These are phyloP conservation scores for Euspilapteryx auroguttella DNA, from an alignment of 2,888 invertebrate genomes.

Conservation along the genomic window DNA sequence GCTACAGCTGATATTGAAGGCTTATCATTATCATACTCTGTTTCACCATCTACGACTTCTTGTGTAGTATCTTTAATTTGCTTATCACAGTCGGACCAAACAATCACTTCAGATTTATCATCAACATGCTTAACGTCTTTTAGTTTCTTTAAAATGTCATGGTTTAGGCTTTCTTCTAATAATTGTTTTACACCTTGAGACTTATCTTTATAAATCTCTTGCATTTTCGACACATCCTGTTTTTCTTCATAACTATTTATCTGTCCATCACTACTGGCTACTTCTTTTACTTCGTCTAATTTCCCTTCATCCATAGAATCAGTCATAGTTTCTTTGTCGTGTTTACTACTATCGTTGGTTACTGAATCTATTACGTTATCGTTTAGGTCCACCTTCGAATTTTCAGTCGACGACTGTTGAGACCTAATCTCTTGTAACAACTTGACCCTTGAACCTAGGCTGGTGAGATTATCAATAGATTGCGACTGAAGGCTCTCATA, in stretches of 20 bases:
- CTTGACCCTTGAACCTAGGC: slow-evolving; percentile 36
- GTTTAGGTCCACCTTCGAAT: no score
- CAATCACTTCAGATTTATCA: slow-evolving; percentile 22
- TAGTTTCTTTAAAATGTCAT: slow-evolving; percentile 22
- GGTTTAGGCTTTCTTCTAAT: slow-evolving; percentile 15
- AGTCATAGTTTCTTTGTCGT: no score
- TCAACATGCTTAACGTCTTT: slow-evolving; percentile 26
- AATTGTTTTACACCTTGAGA: slow-evolving; percentile 9
- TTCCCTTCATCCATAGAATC: no score
- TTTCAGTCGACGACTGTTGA: no score
- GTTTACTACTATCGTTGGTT: no score
- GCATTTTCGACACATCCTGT: no score
- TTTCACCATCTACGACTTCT: slow-evolving; percentile 8
- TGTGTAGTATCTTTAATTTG: slow-evolving; percentile 12
- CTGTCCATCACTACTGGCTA: no score
- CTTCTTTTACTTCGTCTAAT: no score
- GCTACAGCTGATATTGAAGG: slow-evolving; percentile 16
- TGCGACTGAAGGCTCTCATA: slow-evolving; percentile 31
- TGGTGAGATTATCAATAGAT: slow-evolving; percentile 29
- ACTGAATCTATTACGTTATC: no score
- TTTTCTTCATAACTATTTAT: no score
- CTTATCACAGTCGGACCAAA: slow-evolving; percentile 22
- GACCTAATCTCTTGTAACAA: slow-evolving; percentile 28
- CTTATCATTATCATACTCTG: slow-evolving; percentile 8
- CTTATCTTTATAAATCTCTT: no score